Percentiles rank a stretch among this genome's conserved stretches.
Evolutionary conservation across 2,888 invertebrate genomes (phyloP).

Genomic region (Thelaira solivaga): DNA sequence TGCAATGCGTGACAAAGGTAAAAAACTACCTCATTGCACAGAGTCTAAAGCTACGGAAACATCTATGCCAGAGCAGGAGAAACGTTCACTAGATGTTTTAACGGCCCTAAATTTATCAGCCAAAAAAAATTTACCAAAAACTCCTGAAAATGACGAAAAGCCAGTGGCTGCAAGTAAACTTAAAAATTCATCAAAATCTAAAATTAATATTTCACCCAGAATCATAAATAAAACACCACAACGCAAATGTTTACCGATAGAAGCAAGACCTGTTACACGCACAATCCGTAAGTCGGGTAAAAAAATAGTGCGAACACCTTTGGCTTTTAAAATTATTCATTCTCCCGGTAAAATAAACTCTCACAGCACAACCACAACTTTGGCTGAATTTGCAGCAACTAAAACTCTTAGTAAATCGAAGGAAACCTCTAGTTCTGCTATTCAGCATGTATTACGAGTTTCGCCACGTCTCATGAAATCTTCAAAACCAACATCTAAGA

Average conservation of each 20-base stretch:
- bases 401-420: constrained; percentile 38
- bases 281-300: constrained; percentile 45
- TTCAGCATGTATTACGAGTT: constrained; percentile 42
- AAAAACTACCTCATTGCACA: constrained; percentile 12
- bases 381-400: constrained; percentile 29
- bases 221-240: constrained; percentile 41
- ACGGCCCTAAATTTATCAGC: constrained; percentile 74
- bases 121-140: constrained; percentile 66
- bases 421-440: neutral
- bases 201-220: constrained; percentile 30
- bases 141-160: constrained; percentile 30
- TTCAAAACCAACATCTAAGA: constrained; percentile 13
- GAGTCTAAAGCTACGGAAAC: constrained; percentile 55
- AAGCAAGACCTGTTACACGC: constrained; percentile 66
- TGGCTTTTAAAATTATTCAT: constrained; percentile 59
- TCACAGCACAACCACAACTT: constrained; percentile 52
- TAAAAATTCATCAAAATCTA: constrained; percentile 40
- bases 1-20: constrained; percentile 57
- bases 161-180: too few relatives aligned
- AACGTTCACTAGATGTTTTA: constrained; percentile 70
- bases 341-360: constrained; percentile 56
- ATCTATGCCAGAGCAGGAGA: constrained; percentile 42
- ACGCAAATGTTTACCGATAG: constrained; percentile 68
- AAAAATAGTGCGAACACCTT: constrained; percentile 62
- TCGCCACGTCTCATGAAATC: constrained; percentile 53